Conservation (phyloP, 2,113 vertebrate species). For the Jaculus jaculus region DNA sequence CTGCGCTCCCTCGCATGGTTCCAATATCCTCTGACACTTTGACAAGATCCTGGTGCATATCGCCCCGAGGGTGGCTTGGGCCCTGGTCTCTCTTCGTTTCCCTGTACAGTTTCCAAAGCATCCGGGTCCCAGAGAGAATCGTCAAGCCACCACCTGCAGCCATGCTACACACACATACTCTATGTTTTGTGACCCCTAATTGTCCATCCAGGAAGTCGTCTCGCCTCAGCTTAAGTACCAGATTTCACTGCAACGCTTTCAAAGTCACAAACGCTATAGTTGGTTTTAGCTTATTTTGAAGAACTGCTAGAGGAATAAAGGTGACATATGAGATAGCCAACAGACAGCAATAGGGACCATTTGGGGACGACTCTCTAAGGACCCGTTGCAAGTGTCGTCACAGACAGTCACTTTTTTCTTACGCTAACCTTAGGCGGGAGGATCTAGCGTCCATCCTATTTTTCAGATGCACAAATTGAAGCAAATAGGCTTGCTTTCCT, state of each 20-base stretch:
- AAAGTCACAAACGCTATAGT: background rate
- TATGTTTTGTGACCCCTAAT: background rate
- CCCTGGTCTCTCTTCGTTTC: background rate
- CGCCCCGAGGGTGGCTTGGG: background rate
- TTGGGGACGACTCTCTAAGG: background rate
- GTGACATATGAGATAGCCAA: background rate
- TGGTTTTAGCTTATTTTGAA: background rate
- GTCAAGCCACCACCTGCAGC: conserved; percentile 2
- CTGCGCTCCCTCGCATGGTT: background rate
- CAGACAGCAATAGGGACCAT: accelerated
- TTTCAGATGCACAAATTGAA: background rate
- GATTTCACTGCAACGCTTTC: conserved; percentile 6
- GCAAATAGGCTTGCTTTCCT: background rate
- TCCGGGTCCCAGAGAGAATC: background rate
- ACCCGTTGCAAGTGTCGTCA: background rate
- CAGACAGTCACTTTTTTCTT: background rate
- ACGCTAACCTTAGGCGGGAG: background rate
- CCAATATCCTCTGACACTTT: conserved; percentile 70
- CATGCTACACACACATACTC: background rate
- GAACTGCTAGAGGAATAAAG: background rate
- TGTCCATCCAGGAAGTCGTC: conserved; percentile 29
- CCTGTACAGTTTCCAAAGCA: background rate
- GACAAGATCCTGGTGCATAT: conserved; percentile 57
- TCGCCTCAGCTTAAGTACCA: background rate
- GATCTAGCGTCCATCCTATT: background rate